A percentile compares a stretch with the other conserved stretches of the same genome.
Conservation (phyloP, 2,888 invertebrate species). For the Drosophila flavopinicola region DNA sequence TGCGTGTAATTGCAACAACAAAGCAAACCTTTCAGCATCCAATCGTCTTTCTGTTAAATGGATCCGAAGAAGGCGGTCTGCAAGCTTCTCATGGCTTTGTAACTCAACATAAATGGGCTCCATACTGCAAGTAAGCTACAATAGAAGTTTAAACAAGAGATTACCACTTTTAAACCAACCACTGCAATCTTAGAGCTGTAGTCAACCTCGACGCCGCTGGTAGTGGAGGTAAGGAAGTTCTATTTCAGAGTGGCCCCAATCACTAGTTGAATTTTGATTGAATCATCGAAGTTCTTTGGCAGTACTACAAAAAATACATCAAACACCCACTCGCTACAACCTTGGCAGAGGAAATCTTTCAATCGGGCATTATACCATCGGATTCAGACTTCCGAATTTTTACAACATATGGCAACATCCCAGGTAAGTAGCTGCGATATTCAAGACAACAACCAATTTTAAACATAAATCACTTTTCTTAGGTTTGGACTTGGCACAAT, state of each 20-base stretch:
- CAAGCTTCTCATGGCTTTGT: slow-evolving; percentile 89
- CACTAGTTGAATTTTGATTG: no score
- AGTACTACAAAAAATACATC: slow-evolving; percentile 85
- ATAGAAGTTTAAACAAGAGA: no score
- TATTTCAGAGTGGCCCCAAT: slow-evolving; percentile 94
- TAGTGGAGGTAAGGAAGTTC: slow-evolving; percentile 93
- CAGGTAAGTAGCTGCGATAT: slow-evolving; percentile 7
- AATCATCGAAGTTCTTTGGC: no score
- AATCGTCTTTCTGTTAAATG: slow-evolving; percentile 88
- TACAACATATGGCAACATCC: slow-evolving; percentile 77
- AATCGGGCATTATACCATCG: slow-evolving; percentile 87
- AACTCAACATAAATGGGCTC: slow-evolving; percentile 91
- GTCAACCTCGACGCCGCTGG: slow-evolving; percentile 97
- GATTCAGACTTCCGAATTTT: slow-evolving; percentile 89
- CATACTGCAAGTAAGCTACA: slow-evolving; percentile 85
- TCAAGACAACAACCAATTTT: no score
- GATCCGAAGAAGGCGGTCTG: slow-evolving; percentile 87
- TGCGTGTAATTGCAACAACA: slow-evolving; percentile 84
- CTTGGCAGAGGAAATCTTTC: slow-evolving; percentile 87
- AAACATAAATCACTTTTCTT: slow-evolving; percentile 44
- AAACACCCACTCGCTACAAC: slow-evolving; percentile 86
- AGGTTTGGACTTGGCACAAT: slow-evolving; percentile 91
- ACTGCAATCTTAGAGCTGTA: slow-evolving; percentile 86
- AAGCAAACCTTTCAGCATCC: slow-evolving; percentile 85
- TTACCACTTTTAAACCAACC: not conserved